Base-by-base conservation (phyloP, 2,888 invertebrate species). In the Mechanitis mazaeus region DNA sequence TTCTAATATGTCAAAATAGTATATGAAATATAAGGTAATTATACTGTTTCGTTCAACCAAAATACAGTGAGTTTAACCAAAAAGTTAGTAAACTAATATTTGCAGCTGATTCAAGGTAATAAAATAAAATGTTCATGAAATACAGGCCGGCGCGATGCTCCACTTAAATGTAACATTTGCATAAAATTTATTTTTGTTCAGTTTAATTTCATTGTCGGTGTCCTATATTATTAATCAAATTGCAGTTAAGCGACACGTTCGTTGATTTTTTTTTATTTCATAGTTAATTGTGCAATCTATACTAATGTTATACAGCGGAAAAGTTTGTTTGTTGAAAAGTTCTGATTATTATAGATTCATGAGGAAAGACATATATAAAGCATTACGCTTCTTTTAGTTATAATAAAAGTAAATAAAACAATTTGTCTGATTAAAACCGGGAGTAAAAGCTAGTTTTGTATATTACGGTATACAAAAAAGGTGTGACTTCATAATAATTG, bases 181-280 rank as follows among this genome's bases (percentile, higher is more conserved):
- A 35, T 57, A 28, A 38, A 53, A 64, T 64, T 58, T 60, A 60
- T 64, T 61, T 62, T 59, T 46, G 45, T 53, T 33, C 56, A 54
- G 38, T 56, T 59, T 61, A 56, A 64, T 64, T 64, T 58, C 35
- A 56, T 64, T 61, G 56, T 54, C 61, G 38, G 31, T 45, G 58
- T 56, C 56, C 58, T 46, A 59, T 56, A 54, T 54, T 55, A 54
- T 45, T 64, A 45, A 61, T 56, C 42, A 50, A 28, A 50, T 50
- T 50, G 31, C 31, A 31, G 28, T 31, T 50, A 31, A 50, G 20
- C 20, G 20, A 50, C 31, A 11, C 3, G n/a, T 31, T 28, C 7
- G 9, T 31, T 28, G 28, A 9, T 50, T 9, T 50, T 2, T 31
- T 31, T 50, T 50, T 50, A 50, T 31, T 9, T 28, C 3, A 50